Evolutionary conservation across 2,113 vertebrate genomes (phyloP).

Genomic region (Arenaria interpres): DNA sequence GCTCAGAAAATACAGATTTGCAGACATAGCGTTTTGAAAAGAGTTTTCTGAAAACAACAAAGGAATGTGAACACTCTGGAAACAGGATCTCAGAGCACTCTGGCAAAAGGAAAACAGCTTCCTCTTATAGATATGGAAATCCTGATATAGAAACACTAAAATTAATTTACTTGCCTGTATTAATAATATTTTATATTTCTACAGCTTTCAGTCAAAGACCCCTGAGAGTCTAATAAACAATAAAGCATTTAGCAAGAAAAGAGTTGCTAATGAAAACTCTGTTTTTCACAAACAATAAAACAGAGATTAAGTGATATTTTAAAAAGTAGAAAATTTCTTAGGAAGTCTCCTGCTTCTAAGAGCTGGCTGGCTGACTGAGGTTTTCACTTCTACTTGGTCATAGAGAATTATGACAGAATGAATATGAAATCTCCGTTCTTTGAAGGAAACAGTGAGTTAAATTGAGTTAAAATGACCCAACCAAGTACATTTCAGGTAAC

Average conservation of each 20-base stretch:
- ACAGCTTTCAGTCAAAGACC: not conserved
- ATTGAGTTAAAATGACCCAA: not conserved
- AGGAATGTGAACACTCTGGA: not conserved
- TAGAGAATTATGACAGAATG: not conserved
- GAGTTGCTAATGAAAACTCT: not conserved
- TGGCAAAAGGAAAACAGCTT: not conserved
- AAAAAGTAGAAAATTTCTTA: not conserved
- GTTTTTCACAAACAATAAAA: not conserved
- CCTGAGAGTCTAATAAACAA: not conserved
- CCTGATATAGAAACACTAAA: not conserved
- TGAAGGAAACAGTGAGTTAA: not conserved
- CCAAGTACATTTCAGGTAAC: not conserved
- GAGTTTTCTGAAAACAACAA: not conserved
- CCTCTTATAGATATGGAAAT: not conserved
- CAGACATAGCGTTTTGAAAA: not conserved
- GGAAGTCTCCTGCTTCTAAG: not conserved
- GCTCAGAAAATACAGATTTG: not conserved
- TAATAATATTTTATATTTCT: not conserved
- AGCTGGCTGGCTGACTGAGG: not conserved
- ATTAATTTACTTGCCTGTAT: not conserved
- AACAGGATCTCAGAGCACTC: not conserved
- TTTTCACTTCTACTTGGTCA: not conserved
- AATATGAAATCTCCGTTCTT: not conserved
- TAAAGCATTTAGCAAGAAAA: not conserved
- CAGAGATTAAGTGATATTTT: not conserved